Evolutionary conservation across 2,888 invertebrate genomes (phyloP).

Genomic region (Nephrotoma appendiculata): DNA sequence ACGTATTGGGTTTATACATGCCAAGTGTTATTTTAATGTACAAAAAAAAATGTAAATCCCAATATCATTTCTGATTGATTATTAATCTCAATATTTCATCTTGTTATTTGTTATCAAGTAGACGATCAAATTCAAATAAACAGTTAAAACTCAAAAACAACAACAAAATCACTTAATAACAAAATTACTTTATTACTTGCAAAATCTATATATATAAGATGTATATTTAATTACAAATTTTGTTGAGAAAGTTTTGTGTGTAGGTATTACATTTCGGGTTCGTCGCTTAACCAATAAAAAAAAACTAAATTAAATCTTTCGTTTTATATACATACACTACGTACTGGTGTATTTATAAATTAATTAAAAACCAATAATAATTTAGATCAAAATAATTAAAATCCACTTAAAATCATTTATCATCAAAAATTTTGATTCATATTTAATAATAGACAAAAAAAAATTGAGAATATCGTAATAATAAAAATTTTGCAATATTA

Average conservation of each 20-base stretch:
- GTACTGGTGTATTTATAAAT: not conserved
- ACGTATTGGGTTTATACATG: not conserved
- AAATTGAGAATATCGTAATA: not conserved
- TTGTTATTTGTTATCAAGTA: not conserved
- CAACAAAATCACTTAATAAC: not conserved
- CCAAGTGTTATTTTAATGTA: not conserved
- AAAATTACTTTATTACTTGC: not conserved
- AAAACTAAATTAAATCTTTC: not conserved
- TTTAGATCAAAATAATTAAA: not conserved
- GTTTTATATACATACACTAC: not conserved
- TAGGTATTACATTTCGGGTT: not conserved
- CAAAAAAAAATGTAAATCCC: not conserved
- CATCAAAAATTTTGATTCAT: not conserved
- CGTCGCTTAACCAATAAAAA: not conserved
- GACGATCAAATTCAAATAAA: not conserved
- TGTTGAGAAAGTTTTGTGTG: not conserved
- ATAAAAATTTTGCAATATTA: not conserved
- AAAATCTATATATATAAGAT: not conserved
- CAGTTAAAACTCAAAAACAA: not conserved
- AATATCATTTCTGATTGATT: not conserved
- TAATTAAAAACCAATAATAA: not conserved
- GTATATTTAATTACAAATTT: not conserved
- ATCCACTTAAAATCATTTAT: not conserved
- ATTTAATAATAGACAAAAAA: not conserved
- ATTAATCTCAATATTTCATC: not conserved